These are phyloP conservation scores for Petrocephalus schoutedeni DNA, from an alignment of 2,797 vertebrate species.

Conservation along the genomic window DNA sequence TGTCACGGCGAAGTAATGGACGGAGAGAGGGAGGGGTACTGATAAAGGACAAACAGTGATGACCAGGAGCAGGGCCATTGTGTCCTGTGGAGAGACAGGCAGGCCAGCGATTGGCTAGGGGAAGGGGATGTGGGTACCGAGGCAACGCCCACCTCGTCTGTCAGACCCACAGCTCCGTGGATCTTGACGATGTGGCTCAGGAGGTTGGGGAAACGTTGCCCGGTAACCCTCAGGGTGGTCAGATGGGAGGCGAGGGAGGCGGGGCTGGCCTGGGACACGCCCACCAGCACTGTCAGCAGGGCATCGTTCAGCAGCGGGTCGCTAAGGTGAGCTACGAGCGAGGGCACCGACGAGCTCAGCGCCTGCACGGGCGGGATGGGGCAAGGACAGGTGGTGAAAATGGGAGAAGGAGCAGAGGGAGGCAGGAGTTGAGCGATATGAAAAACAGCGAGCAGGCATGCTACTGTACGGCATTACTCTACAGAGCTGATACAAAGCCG, in stretches of 20 bases:
- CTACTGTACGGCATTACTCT: not conserved
- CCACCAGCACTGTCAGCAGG: conserved; percentile 68
- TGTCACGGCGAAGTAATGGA: not conserved
- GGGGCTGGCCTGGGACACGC: conserved; percentile 77
- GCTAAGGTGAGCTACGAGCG: conserved; percentile 63
- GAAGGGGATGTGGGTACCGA: not conserved
- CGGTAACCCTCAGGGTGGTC: conserved; percentile 64
- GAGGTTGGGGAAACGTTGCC: conserved; percentile 66
- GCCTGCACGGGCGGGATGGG: conserved; percentile 55
- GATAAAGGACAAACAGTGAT: not conserved
- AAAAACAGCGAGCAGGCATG: not conserved
- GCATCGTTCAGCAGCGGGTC: conserved; percentile 69
- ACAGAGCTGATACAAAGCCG: not conserved
- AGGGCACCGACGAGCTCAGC: conserved; percentile 73
- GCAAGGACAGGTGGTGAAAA: not conserved
- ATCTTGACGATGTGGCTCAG: conserved; percentile 81
- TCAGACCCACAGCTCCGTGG: conserved; percentile 78
- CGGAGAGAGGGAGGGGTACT: not conserved
- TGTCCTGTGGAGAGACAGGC: not conserved
- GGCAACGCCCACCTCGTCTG: conserved; percentile 70
- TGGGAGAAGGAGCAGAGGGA: not conserved
- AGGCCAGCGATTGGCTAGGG: not conserved
- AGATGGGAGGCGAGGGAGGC: conserved; percentile 70
- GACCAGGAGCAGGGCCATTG: not conserved
- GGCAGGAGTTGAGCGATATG: not conserved